Conservation (phyloP, 2,888 invertebrate species). For the Cybosia mesomella region DNA sequence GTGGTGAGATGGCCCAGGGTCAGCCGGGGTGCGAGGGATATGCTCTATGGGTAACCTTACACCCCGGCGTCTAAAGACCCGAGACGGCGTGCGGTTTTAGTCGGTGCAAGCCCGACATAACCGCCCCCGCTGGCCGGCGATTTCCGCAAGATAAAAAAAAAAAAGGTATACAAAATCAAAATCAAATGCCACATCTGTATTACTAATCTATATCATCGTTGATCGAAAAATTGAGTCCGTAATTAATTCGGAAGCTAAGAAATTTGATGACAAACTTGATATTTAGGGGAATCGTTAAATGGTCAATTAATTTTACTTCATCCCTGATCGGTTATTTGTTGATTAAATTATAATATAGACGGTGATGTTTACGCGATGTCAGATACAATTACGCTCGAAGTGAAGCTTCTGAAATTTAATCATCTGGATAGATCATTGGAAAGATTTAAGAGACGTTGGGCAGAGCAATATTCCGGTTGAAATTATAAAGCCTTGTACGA, state of each 20-base stretch:
- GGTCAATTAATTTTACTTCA: constrained; percentile 64
- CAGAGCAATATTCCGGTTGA: neutral
- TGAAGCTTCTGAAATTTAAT: constrained; percentile 11
- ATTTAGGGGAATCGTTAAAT: constrained; percentile 60
- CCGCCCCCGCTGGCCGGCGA: too few species aligned
- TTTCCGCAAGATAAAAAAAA: too few species aligned
- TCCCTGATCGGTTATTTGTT: constrained; percentile 43
- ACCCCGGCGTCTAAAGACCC: too few species aligned
- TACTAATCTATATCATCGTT: constrained; percentile 44
- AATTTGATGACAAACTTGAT: constrained; percentile 64
- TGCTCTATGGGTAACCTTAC: too few species aligned
- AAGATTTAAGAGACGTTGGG: neutral
- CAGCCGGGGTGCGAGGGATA: too few species aligned
- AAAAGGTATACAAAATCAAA: neutral
- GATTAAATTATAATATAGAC: constrained; percentile 36
- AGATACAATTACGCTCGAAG: constrained; percentile 3
- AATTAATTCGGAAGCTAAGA: constrained; percentile 58
- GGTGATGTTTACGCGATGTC: constrained; percentile 22
- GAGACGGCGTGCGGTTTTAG: too few species aligned
- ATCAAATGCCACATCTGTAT: constrained; percentile 15
- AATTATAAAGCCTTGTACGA: neutral
- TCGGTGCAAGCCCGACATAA: too few species aligned
- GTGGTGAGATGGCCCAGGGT: too few species aligned
- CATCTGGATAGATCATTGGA: constrained; percentile 2
- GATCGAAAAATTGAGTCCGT: constrained; percentile 63